Conservation (phyloP, 2,113 vertebrate genomes). For the zebrafish (Danio rerio) region DNA sequence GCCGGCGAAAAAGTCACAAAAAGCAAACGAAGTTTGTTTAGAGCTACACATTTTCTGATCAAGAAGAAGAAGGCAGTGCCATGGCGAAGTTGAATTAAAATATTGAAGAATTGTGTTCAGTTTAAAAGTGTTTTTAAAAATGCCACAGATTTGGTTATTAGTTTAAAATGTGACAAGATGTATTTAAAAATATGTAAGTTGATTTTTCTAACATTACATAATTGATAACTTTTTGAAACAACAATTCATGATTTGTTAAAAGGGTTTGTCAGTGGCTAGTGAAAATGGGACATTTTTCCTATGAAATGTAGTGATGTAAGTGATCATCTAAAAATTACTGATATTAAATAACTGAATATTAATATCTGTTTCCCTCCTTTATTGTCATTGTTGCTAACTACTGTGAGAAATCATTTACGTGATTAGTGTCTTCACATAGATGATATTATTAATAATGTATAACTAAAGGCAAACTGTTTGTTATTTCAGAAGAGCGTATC, state of each 20-base stretch:
- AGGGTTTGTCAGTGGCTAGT: too few relatives aligned
- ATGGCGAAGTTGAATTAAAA: neutral
- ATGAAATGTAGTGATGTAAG: too few relatives aligned
- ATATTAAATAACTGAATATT: conserved; percentile 12
- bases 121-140: conserved; percentile 42
- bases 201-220: too few relatives aligned
- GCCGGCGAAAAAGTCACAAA: conserved; percentile 12
- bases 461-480: conserved; percentile 5
- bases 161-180: too few relatives aligned
- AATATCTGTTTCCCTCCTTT: neutral
- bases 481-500: neutral
- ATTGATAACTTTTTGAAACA: too few relatives aligned
- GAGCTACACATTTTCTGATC: conserved; percentile 15
- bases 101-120: conserved; percentile 24
- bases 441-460: neutral
- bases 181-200: too few relatives aligned
- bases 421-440: conserved; percentile 3
- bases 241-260: too few relatives aligned
- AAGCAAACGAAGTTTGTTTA: conserved; percentile 25
- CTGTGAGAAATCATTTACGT: neutral
- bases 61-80: conserved; percentile 35
- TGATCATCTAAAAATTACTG: conserved; percentile 58
- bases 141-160: too few relatives aligned
- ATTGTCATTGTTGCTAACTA: conserved; percentile 15
- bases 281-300: too few relatives aligned